A percentile compares a stretch with the other conserved stretches of the same genome.
These are phyloP conservation scores for Aphodius granarius DNA, from an alignment of 2,888 invertebrate species.

Conservation along the genomic window DNA sequence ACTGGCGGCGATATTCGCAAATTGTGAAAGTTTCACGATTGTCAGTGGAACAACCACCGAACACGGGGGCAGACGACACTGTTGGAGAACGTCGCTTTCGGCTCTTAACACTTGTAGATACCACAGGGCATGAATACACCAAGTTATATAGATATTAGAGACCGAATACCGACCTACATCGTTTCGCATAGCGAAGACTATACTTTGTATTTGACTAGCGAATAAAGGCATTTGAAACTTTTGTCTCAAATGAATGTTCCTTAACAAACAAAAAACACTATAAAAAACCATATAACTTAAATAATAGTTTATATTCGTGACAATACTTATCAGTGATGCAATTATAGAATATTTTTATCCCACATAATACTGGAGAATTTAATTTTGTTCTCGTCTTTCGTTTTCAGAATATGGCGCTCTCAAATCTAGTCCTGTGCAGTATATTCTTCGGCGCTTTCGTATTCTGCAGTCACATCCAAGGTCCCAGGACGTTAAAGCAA, in stretches of 20 bases:
- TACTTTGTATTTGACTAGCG: neutral
- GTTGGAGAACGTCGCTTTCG: neutral
- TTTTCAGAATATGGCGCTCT: conserved; percentile 36
- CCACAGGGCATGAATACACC: neutral
- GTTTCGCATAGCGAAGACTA: neutral
- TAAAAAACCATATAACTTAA: too few species aligned
- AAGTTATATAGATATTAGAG: neutral
- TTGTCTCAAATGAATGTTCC: too few species aligned
- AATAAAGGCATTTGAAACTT: too few species aligned
- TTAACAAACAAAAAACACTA: neutral
- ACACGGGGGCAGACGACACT: too few species aligned
- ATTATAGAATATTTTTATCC: too few species aligned
- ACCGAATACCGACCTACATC: neutral
- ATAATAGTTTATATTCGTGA: too few species aligned
- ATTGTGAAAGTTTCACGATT: neutral
- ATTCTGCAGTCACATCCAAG: conserved; percentile 36
- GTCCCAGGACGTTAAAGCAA: conserved; percentile 41
- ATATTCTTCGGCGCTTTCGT: conserved; percentile 41
- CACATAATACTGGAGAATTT: neutral
- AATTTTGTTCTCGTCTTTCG: neutral
- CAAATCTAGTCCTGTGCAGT: conserved; percentile 36
- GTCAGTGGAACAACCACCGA: too few species aligned
- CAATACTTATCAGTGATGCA: too few species aligned
- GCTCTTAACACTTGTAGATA: neutral
- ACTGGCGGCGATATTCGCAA: neutral